Percentiles rank a stretch among this genome's conserved stretches.
Evolutionary conservation across 2,113 vertebrate species (phyloP).

Genomic region (Columba janthina): DNA sequence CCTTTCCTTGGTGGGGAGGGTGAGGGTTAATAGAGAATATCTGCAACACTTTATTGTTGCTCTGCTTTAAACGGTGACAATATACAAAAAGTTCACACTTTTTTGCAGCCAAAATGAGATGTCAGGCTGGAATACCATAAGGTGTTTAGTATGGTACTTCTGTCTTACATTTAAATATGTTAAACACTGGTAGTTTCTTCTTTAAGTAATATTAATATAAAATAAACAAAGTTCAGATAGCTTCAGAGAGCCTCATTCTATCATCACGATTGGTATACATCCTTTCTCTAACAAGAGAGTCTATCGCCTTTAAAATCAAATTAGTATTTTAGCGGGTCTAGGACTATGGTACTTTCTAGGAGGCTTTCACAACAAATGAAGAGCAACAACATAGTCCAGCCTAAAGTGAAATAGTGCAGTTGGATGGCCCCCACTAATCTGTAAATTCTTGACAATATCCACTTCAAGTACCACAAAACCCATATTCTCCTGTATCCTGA

Average conservation of each 20-base stretch:
- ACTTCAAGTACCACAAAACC: background rate
- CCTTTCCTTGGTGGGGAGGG: no score
- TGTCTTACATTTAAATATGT: background rate
- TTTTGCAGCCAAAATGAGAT: background rate
- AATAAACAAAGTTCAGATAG: background rate
- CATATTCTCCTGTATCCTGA: background rate
- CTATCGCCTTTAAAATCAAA: background rate
- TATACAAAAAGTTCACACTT: background rate
- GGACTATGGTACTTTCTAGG: background rate
- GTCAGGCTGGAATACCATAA: background rate
- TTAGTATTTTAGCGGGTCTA: background rate
- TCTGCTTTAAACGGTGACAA: no score
- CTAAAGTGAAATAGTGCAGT: background rate
- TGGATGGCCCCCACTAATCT: accelerated
- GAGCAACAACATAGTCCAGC: background rate
- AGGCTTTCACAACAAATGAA: background rate
- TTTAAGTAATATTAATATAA: background rate
- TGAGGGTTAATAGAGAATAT: no score
- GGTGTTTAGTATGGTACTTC: background rate
- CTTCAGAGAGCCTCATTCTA: background rate
- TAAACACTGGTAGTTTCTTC: background rate
- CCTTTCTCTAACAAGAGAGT: background rate
- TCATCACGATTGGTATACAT: background rate
- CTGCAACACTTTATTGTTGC: no score
- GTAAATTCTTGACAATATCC: background rate